These are phyloP conservation scores for Clarias platycephalus DNA, from an alignment of 2,797 vertebrate species.

Conservation along the genomic window DNA sequence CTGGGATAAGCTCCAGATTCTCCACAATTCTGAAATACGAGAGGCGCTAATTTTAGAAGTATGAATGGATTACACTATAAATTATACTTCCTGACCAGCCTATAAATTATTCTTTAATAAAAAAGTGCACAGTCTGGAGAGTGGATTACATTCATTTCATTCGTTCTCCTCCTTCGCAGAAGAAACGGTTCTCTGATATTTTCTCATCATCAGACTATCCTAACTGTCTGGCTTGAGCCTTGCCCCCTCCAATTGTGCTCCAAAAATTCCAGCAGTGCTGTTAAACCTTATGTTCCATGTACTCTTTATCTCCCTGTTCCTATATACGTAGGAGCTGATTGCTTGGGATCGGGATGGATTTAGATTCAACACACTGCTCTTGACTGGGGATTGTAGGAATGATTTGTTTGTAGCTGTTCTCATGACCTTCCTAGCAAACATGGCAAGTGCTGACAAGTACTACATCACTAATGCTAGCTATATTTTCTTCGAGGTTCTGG, in stretches of 20 bases:
- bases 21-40: neutral
- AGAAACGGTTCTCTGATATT: neutral
- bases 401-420: slow-evolving; percentile 50
- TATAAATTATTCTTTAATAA: slow-evolving; percentile 1
- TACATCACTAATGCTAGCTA: slow-evolving; percentile 32
- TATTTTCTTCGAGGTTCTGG: slow-evolving; percentile 29
- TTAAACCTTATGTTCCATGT: neutral
- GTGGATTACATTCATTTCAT: neutral
- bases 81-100: neutral
- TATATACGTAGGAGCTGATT: slow-evolving; percentile 55
- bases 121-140: neutral
- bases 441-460: slow-evolving; percentile 44
- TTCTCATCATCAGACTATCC: neutral
- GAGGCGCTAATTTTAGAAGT: neutral
- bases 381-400: slow-evolving; percentile 51
- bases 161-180: neutral
- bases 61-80: neutral
- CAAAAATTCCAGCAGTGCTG: neutral
- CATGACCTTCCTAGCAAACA: slow-evolving; percentile 51
- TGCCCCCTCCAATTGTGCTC: too few relatives aligned
- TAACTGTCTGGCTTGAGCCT: neutral
- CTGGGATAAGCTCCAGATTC: neutral
- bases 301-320: neutral
- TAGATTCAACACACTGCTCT: slow-evolving; percentile 54
- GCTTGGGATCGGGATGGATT: slow-evolving; percentile 50